Evolutionary conservation across 2,888 invertebrate species (phyloP).

Genomic region (Drepana falcataria): DNA sequence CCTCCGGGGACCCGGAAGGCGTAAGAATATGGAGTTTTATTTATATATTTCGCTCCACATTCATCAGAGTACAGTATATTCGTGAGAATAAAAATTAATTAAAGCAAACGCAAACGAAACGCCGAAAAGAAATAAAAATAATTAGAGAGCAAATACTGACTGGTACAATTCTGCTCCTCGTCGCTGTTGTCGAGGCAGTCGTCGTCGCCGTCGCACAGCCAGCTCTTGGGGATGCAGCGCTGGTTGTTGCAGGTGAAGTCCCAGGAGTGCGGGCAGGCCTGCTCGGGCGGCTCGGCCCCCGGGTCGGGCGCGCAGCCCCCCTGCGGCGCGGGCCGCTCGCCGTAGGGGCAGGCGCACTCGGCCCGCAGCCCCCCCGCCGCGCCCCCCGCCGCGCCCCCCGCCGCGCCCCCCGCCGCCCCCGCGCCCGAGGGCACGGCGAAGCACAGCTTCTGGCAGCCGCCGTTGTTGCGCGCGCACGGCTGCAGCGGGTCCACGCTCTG

Average conservation of each 20-base stretch:
- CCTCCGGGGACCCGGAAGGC: too few species aligned
- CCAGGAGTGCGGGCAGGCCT: slow-evolving; percentile 94
- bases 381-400: slow-evolving; percentile 86
- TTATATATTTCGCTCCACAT: too few species aligned
- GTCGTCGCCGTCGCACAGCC: slow-evolving; percentile 98
- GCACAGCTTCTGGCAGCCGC: slow-evolving; percentile 96
- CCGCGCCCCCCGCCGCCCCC: slow-evolving; percentile 70
- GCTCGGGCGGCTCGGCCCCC: slow-evolving; percentile 90
- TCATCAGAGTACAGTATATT: too few species aligned
- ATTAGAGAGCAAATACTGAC: slow-evolving; percentile 68
- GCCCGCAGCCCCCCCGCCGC: slow-evolving; percentile 69
- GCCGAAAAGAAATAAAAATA: too few species aligned
- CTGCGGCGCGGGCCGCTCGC: slow-evolving; percentile 87
- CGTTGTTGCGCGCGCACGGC: slow-evolving; percentile 91
- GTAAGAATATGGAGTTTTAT: too few species aligned
- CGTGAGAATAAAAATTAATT: too few species aligned
- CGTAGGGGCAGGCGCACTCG: slow-evolving; percentile 95
- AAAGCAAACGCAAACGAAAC: too few species aligned
- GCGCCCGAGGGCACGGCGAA: slow-evolving; percentile 89
- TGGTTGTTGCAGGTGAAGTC: slow-evolving; percentile 97
- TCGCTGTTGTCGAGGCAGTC: slow-evolving; percentile 97
- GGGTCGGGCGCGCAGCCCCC: slow-evolving; percentile 89
- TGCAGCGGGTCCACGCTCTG: slow-evolving; percentile 85
- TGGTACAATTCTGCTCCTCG: slow-evolving; percentile 96
- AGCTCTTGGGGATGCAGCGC: slow-evolving; percentile 93